Base-by-base conservation (phyloP, 2,888 invertebrate genomes). In the Xiphydria camelus region DNA sequence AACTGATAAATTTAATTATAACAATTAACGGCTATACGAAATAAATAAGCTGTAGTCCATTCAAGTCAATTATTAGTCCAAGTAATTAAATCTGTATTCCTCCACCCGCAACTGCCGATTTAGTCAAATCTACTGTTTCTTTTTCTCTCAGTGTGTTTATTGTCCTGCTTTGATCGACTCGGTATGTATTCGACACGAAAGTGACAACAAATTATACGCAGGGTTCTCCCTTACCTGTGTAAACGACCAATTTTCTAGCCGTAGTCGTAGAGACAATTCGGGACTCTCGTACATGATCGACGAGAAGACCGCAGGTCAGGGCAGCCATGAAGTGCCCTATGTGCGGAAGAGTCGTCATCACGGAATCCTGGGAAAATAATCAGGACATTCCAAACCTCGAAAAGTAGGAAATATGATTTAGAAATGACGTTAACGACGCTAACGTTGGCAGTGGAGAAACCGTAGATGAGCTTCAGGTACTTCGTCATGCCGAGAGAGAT, bases 241-340 rank as follows among this genome's bases (percentile, higher is more conserved):
- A 82, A 7, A 82, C 81, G 34, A 82, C 80, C 26, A 82, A 64
- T 65, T 82, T 82, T 50, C 82, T 73, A 1, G 80, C 78, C 0
- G 82, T 81, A 2, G 82, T 82, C 12, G 81, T 81, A 1, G 82
- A 82, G 1, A 79, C 78, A 20, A 82, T 73, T 45, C 76, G 77
- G 9, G 80, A 77, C 56, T 77, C 77, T 50, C 81, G 69, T 21
- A 81, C 78, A 53, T 81, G 81, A 64, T 82, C 82, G 4, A 80
- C 81, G 2, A 82, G 74, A n/a, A 79, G 76, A 4, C 82, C 82
- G 46, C 81, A 81, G 1, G 79, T 78, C 35, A 82, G 70, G 1
- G 82, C 81, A 15, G 81, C 79, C 64, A 81, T 73, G 55, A 82
- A 82, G 58, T 82, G 80, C 7, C 82, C 82, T 33, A 82, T 79